phyloP scores from a whole-genome alignment of 64 coral and sea anemone species.

The Catalaphyllia jardinei region DNA sequence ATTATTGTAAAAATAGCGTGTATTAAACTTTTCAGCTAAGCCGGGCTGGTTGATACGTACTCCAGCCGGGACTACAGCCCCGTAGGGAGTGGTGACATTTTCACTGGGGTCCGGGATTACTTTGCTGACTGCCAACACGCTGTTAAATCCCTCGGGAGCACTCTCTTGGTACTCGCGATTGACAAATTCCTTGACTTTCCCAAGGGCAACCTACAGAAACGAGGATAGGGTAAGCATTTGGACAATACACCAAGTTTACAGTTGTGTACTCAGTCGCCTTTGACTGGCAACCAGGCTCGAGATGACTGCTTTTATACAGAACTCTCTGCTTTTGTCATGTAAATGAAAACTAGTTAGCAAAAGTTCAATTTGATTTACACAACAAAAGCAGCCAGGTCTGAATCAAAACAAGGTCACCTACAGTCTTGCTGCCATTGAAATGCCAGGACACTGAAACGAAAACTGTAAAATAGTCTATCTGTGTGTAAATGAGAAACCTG shows the following conservation, averaged over 20 bases:
- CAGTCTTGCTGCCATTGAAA: too few relatives aligned
- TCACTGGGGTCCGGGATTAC: conserved; percentile 61
- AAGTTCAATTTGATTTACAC: too few relatives aligned
- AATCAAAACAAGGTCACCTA: too few relatives aligned
- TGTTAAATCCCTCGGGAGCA: conserved; percentile 66
- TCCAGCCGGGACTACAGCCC: conserved; percentile 63
- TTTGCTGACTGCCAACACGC: conserved; percentile 45
- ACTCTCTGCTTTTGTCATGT: too few relatives aligned
- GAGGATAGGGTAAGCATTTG: not conserved
- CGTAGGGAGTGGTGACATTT: conserved; percentile 85
- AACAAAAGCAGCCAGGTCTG: too few relatives aligned
- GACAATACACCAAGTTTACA: not conserved
- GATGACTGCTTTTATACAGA: too few relatives aligned
- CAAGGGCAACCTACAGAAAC: conserved; percentile 51
- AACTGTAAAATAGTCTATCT: too few relatives aligned
- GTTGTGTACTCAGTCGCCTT: not conserved
- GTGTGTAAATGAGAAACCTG: too few relatives aligned
- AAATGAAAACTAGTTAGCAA: too few relatives aligned
- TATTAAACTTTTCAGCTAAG: conserved; percentile 52
- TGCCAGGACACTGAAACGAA: too few relatives aligned
- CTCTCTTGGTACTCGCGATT: conserved; percentile 23
- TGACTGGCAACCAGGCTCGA: too few relatives aligned
- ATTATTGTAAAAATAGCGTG: not conserved
- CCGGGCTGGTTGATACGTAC: conserved; percentile 42
- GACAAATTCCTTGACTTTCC: conserved; percentile 14